Conservation (phyloP, 37 sponge, comb jelly and placozoan genomes). For the Bolinopsis microptera region DNA sequence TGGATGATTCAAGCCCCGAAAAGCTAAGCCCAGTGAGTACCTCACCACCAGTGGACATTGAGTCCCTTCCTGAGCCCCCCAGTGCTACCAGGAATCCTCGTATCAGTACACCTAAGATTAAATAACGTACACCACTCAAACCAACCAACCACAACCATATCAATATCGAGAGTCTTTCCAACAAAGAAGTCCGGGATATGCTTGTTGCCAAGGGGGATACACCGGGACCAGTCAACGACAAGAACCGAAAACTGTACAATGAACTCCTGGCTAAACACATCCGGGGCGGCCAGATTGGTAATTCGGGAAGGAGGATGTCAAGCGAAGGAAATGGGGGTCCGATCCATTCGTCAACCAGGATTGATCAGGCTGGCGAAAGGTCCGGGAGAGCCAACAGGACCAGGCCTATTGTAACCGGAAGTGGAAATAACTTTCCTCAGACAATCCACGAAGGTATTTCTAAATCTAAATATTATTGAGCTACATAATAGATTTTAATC, state of each 20-base stretch:
- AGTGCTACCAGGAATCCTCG: not conserved
- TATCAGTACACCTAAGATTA: not conserved
- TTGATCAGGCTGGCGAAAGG: not conserved
- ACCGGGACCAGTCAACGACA: slow-evolving; percentile 17
- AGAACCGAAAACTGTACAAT: slow-evolving; percentile 6
- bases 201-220: not conserved
- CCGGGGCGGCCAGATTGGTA: not conserved
- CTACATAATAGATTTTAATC: too few species aligned
- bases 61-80: slow-evolving; percentile 27
- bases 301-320: too few species aligned
- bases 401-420: not conserved
- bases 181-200: slow-evolving; percentile 3
- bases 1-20: not conserved
- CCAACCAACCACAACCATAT: too few species aligned
- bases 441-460: not conserved
- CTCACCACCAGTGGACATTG: not conserved
- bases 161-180: not conserved
- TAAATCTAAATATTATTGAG: too few species aligned
- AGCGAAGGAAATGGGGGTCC: not conserved
- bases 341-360: not conserved
- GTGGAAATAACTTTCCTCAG: not conserved
- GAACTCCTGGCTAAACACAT: not conserved
- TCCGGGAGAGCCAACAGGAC: not conserved
- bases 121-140: not conserved
- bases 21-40: not conserved